phyloP scores from a whole-genome alignment of 2,797 vertebrate genomes.

The Dendrocincla fuliginosa region DNA sequence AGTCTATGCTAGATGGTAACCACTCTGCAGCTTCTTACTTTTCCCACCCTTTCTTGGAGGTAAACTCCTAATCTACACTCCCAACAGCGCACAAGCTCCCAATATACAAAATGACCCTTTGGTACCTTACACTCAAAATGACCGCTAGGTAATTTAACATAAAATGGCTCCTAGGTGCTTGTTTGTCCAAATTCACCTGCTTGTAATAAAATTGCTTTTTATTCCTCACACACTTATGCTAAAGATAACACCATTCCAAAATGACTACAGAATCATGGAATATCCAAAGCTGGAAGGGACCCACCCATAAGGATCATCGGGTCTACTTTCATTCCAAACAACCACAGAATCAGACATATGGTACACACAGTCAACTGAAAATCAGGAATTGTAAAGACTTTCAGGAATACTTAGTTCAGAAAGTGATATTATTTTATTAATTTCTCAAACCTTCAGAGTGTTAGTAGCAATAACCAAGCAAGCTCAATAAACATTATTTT shows the following conservation, averaged over 20 bases:
- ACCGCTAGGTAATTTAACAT: no score
- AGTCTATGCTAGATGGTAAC: neutral
- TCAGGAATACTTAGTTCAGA: neutral
- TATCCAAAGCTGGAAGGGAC: neutral
- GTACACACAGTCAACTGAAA: neutral
- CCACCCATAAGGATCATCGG: neutral
- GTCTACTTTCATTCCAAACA: neutral
- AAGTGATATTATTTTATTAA: neutral
- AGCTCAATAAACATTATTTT: neutral
- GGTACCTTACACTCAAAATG: no score
- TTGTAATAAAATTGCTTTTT: no score
- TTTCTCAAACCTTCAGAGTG: neutral
- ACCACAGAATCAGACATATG: rapidly evolving
- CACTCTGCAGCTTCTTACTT: neutral
- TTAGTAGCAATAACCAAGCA: neutral
- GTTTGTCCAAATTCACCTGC: no score
- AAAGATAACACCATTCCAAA: neutral
- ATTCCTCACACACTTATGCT: neutral
- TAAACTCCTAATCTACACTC: no score
- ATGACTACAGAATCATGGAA: neutral
- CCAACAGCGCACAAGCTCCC: no score
- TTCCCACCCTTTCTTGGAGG: no score
- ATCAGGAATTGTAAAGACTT: neutral
- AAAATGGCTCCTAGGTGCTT: no score
- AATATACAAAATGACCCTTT: no score